Conservation (phyloP, 2,113 vertebrate species). For the Galeopterus variegatus region DNA sequence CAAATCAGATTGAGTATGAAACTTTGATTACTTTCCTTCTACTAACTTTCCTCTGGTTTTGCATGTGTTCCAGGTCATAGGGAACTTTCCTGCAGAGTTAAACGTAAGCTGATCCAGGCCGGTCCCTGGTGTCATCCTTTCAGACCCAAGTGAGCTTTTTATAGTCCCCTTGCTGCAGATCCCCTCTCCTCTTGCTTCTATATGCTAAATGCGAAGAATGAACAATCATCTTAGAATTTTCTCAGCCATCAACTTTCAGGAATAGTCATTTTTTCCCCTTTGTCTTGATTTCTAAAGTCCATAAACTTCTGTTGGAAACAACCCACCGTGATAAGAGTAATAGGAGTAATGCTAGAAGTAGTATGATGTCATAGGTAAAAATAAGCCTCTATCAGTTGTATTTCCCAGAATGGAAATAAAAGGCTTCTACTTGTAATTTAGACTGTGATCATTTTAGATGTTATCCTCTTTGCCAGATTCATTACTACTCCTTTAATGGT, state of each 20-base stretch:
- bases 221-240: slow-evolving; percentile 65
- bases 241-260: not conserved
- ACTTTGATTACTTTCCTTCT: not conserved
- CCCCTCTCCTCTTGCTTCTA: slow-evolving; percentile 54
- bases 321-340: not conserved
- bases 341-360: slow-evolving; percentile 33
- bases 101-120: slow-evolving; percentile 81
- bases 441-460: slow-evolving; percentile 44
- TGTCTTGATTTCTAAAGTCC: slow-evolving; percentile 45
- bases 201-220: not conserved
- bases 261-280: slow-evolving; percentile 32
- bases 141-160: slow-evolving; percentile 74
- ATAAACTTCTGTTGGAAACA: slow-evolving; percentile 60
- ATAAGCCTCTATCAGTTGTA: slow-evolving; percentile 79
- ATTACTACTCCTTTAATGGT: slow-evolving; percentile 63
- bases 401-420: slow-evolving; percentile 81
- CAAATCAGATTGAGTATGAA: not conserved
- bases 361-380: slow-evolving; percentile 84
- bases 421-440: slow-evolving; percentile 66
- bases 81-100: slow-evolving; percentile 52
- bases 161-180: slow-evolving; percentile 43
- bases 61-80: not conserved
- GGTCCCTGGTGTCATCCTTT: slow-evolving; percentile 69
- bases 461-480: not conserved
- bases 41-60: slow-evolving; percentile 53